Percentiles rank a stretch among this genome's conserved stretches.
Evolutionary conservation across 2,888 invertebrate species (phyloP).

Genomic region (Rutpela maculata): DNA sequence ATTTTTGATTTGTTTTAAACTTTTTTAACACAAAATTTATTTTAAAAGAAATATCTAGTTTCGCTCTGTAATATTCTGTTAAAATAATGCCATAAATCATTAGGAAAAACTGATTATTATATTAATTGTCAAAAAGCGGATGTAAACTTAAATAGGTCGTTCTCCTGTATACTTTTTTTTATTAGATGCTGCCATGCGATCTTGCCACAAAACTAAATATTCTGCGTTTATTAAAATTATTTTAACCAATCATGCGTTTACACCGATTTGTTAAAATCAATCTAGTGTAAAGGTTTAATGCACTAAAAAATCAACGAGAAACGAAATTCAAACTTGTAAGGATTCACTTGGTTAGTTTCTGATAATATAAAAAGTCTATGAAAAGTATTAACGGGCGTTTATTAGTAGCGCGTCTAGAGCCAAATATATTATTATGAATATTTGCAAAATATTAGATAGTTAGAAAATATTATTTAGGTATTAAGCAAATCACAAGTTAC

Average conservation of each 20-base stretch:
- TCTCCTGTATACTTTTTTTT: not conserved
- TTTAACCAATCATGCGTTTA: conserved; percentile 7
- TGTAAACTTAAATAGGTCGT: not conserved
- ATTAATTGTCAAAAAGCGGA: too few species aligned
- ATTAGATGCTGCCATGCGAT: not conserved
- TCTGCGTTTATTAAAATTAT: not conserved
- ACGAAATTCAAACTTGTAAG: not conserved
- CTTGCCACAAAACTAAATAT: too few species aligned
- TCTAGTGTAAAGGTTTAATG: conserved; percentile 9
- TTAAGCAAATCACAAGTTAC: too few species aligned
- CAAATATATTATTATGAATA: not conserved
- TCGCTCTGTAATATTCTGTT: too few species aligned
- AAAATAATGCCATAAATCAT: too few species aligned
- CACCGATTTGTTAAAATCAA: conserved; percentile 24
- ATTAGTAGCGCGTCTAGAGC: not conserved
- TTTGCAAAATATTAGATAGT: not conserved
- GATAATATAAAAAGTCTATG: not conserved
- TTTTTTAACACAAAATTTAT: too few species aligned
- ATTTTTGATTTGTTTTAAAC: too few species aligned
- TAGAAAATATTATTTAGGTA: too few species aligned
- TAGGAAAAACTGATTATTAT: too few species aligned
- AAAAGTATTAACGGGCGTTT: not conserved
- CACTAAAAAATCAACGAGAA: not conserved
- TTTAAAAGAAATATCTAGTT: too few species aligned
- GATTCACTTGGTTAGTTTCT: conserved; percentile 16